These are phyloP conservation scores for Polyploca ridens DNA, from an alignment of 2,888 invertebrate species.

Conservation along the genomic window DNA sequence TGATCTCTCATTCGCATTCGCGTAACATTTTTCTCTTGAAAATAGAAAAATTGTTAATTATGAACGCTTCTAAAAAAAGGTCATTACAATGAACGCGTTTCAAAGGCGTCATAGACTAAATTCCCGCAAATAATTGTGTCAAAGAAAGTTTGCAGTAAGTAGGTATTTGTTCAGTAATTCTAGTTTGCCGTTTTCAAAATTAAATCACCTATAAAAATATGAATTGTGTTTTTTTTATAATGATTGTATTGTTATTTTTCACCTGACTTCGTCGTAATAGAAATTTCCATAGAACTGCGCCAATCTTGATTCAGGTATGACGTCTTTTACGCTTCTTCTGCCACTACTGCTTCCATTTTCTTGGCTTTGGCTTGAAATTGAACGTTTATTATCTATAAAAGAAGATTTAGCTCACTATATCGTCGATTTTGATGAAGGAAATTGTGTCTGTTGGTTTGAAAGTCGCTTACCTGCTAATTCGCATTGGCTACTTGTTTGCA, in stretches of 20 bases:
- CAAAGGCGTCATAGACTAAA: neutral
- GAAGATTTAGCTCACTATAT: slow-evolving; percentile 4
- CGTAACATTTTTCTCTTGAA: slow-evolving; percentile 77
- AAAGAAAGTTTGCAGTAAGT: neutral
- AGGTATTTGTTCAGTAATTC: neutral
- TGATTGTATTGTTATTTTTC: slow-evolving; percentile 20
- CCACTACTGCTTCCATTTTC: slow-evolving; percentile 68
- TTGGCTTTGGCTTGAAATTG: slow-evolving; percentile 59
- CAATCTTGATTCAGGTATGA: slow-evolving; percentile 87
- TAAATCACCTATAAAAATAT: no score
- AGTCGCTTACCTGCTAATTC: slow-evolving; percentile 60
- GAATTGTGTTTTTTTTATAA: neutral
- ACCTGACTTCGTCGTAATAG: slow-evolving; percentile 81
- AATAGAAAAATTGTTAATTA: slow-evolving; percentile 18
- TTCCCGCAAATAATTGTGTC: neutral
- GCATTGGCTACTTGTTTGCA: slow-evolving; percentile 62
- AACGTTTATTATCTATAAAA: slow-evolving; percentile 58
- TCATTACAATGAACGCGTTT: no score
- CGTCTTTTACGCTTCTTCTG: slow-evolving; percentile 84
- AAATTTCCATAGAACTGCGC: slow-evolving; percentile 84
- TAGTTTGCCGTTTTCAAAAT: no score
- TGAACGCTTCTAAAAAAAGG: neutral
- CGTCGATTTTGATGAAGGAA: neutral
- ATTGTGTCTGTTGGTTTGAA: neutral
- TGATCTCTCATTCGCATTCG: slow-evolving; percentile 62